Base-by-base conservation (phyloP, 2,888 invertebrate genomes). In the Euphydryas editha region DNA sequence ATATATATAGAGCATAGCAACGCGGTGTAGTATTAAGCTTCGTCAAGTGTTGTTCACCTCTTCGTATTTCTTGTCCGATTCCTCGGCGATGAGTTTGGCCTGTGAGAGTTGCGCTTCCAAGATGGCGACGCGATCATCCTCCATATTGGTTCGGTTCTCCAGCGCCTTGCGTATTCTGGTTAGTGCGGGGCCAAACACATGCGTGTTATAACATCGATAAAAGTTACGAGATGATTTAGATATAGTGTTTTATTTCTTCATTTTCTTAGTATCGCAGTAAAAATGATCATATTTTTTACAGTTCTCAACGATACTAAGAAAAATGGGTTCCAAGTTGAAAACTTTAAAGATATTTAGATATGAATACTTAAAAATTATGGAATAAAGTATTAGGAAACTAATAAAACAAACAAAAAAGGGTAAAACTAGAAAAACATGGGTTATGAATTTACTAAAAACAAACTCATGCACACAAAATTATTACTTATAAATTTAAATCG, bases 31-130 rank as follows among this genome's bases (percentile, higher is more conserved):
- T 3, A 30, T 44, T 30, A 6, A 18, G 10, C 17, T 17, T 54
- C 67, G 69, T 66, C 61, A 69, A 67, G 68, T 72, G 69, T 71
- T 75, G 72, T 89, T 94, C 93, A 99, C 99, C 99, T 99, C 99
- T 96, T 99, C 99, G 93, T 99, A 99, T 97, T 99, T 99, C 94
- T 99, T 98, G 95, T 99, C 99, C 79, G 99, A 98, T 94, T 99
- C 99, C 94, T 99, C 99, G 78, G 99, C 99, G 94, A 99, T 99
- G 94, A 98, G 96, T 95, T 99, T 99, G 89, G 99, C 99, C 94
- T 99, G 99, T 80, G 99, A 95, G 89, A 99, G 96, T 94, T 99
- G 99, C 81, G 97, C 96, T 93, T 99, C 99, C 94, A 99, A 95
- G 86, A 97, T 96, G 90, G 97, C 96, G 92, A 99, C 98, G 90